Conservation (phyloP, 2,113 vertebrate species). For the Mormyrus lacerda region DNA sequence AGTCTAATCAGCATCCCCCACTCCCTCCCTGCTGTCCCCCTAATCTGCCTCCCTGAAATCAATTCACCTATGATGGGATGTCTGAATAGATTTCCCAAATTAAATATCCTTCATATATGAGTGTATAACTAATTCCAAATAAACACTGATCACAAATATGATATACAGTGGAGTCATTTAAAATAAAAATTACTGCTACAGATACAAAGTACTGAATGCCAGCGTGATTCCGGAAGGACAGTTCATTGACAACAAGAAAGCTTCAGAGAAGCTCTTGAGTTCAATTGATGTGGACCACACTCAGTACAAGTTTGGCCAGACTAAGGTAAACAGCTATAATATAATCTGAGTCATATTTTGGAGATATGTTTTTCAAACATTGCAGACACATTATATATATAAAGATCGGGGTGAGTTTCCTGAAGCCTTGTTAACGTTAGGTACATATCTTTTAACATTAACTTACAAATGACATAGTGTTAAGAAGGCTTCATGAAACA, state of each 20-base stretch:
- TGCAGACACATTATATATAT: background rate
- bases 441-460: too few relatives aligned
- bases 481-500: too few relatives aligned
- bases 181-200: constrained; percentile 6
- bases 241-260: constrained; percentile 81
- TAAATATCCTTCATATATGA: background rate
- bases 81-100: background rate
- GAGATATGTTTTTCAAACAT: background rate
- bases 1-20: background rate
- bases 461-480: too few relatives aligned
- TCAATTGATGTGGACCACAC: constrained; percentile 75
- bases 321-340: constrained; percentile 62
- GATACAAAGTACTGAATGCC: constrained; percentile 68
- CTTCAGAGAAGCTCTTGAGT: constrained; percentile 74
- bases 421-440: too few relatives aligned
- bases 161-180: background rate
- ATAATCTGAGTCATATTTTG: background rate
- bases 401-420: background rate
- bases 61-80: too few relatives aligned
- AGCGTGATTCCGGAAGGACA: constrained; percentile 74
- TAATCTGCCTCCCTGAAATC: too few relatives aligned
- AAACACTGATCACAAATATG: background rate
- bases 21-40: background rate
- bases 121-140: background rate
- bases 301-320: constrained; percentile 84